phyloP scores from a whole-genome alignment of 2,113 vertebrate genomes.

The Mus spicilegus region DNA sequence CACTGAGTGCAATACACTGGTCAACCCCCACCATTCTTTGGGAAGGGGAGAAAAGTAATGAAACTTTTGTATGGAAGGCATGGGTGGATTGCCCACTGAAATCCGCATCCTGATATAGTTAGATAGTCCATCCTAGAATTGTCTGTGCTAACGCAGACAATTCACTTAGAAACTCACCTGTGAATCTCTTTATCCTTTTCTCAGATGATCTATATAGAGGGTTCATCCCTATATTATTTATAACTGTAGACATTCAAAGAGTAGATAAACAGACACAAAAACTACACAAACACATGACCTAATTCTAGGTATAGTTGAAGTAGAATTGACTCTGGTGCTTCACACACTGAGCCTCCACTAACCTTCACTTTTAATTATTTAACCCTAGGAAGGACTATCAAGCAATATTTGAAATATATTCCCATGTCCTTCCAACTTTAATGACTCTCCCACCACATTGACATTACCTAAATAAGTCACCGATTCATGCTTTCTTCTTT shows the following conservation, averaged over 20 bases:
- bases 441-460: slow-evolving; percentile 61
- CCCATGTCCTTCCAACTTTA: slow-evolving; percentile 53
- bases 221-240: not conserved
- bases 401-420: slow-evolving; percentile 45
- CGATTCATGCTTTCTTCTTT: slow-evolving; percentile 64
- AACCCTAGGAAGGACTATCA: slow-evolving; percentile 58
- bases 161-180: not conserved
- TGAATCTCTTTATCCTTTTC: not conserved
- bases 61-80: not conserved
- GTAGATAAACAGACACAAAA: not conserved
- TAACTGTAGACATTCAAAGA: not conserved
- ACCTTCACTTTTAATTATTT: slow-evolving; percentile 69
- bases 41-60: not conserved
- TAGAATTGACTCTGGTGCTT: not conserved
- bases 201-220: not conserved
- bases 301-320: not conserved
- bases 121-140: not conserved
- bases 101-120: not conserved
- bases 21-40: not conserved
- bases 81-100: not conserved
- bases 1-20: rapidly evolving
- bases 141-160: not conserved
- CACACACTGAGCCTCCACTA: slow-evolving; percentile 4
- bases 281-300: not conserved
- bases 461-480: slow-evolving; percentile 70